Evolutionary conservation across 2,888 invertebrate genomes (phyloP), one percentile per base, ranked within the genome.

Genomic region (Cremastinae sp.): DNA sequence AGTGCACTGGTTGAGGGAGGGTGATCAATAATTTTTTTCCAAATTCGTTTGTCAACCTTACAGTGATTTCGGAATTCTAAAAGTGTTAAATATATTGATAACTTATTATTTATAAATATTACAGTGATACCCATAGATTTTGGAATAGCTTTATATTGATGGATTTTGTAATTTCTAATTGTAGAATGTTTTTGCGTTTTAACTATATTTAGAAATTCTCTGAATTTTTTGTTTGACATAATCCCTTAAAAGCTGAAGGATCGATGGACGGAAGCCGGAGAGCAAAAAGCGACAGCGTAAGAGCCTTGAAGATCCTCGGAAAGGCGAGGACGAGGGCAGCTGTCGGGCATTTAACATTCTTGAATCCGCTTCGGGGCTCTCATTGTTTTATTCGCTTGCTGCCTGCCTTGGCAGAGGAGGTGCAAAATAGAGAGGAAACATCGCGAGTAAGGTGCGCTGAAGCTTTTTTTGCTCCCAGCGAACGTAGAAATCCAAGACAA

Each of bases 241-340:
- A 71, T 61, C 37, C 45, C 28, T 16, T n/a, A 41, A 51, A 53
- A 49, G 16, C 43, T 45, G 53, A 49, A 55, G 55, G 75, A 43
- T 58, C 64, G 64, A 53, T 5, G 66, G 61, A 51, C 74, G 55
- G 59, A 35, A 39, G 47, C 62, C 28, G 58, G 43, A 53, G 58
- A 66, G 61, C 61, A 47, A 64, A 49, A 69, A 62, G 75, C 73
- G 72, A 73, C 75, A 62, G 64, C 73, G 72, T 69, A 74, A 76
- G 28, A 75, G 65, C 79, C 79, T 79, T 80, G 80, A 80, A 74
- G 74, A 80, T 78, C 76, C 76, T 78, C 73, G 75, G 74, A 78
- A 79, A 79, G 79, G 80, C 78, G 72, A 80, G 62, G 74, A 76
- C 72, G 75, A 76, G 53, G 69, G 64, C 65, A 62, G 59, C 71